Evolutionary conservation across 2,113 vertebrate genomes (phyloP).

Genomic region (Myodes glareolus): DNA sequence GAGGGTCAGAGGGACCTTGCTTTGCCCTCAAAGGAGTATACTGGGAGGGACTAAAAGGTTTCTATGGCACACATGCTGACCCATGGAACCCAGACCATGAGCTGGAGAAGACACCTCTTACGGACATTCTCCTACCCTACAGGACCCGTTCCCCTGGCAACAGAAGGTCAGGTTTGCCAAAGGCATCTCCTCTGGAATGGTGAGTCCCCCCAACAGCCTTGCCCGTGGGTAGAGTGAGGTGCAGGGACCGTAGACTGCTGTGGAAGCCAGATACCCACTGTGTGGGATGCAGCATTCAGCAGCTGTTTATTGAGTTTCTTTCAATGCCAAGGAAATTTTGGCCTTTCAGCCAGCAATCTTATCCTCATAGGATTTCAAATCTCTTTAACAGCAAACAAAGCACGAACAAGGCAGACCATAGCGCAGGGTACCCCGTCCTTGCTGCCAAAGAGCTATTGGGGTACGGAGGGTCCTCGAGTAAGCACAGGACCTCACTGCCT

Average conservation of each 20-base stretch:
- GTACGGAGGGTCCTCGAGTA: not conserved
- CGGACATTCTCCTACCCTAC: constrained; percentile 68
- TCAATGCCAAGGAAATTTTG: not conserved
- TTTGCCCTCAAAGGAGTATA: not conserved
- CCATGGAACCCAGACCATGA: not conserved
- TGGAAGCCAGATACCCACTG: not conserved
- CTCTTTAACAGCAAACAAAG: not conserved
- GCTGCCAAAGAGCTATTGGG: not conserved
- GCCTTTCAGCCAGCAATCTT: not conserved
- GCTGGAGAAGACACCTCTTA: not conserved
- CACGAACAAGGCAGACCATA: not conserved
- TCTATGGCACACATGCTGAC: not conserved
- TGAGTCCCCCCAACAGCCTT: constrained; percentile 83
- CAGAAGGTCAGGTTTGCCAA: constrained; percentile 97
- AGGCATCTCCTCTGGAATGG: constrained; percentile 97
- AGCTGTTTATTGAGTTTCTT: not conserved
- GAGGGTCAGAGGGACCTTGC: not conserved
- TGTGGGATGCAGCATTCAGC: not conserved
- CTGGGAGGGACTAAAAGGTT: not conserved
- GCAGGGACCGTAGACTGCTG: not conserved
- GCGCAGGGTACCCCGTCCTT: not conserved
- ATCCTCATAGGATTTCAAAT: not conserved
- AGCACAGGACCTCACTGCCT: not conserved
- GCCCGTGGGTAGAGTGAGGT: not conserved
- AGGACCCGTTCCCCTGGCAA: constrained; percentile 95